Base-by-base conservation (phyloP, 2,888 invertebrate genomes). In the Branchellion lobata region DNA sequence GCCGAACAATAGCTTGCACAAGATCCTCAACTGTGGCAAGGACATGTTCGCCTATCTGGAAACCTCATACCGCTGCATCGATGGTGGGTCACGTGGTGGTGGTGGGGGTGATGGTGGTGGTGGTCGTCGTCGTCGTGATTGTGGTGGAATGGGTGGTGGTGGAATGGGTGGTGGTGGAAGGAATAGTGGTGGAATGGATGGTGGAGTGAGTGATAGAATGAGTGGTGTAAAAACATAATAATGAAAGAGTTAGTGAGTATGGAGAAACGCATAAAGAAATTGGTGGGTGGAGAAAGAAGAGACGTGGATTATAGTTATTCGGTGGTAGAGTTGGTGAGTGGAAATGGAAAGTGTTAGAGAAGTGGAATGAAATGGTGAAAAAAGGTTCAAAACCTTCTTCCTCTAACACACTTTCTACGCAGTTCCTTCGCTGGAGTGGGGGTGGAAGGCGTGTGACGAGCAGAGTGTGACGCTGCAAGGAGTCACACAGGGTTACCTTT, bases 31-130 rank as follows among this genome's bases (percentile, higher is more conserved):
- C 31, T 80, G 80, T 47, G 72, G 78, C 0, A 77, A 77, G 5
- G 80, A 80, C 61, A 69, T 80, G 27, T 53, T 69, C 2, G 57
- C 78, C 0, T 80, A 80, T 57, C 74, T 80, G 34, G 73, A 80
- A 53, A 78, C 71, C 34, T 77, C 78, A 36, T 80, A 61, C 61
- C 33, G 31, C 40, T 80, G 80, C 53, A 51, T 73, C 18, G 27
- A 33, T 36, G 80, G 80, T 80, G 65, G n/a, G n/a, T n/a, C n/a
- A n/a, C 24, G 29, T 65, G 1, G 51, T 75, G 1, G 40, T 51
- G 29, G 31, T 14, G 40, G 14, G 1, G 29, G 11, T 53, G 29
- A 27, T 53, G 65, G n/a, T 65, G 40, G 14, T 40, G 40, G 40
- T n/a, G n/a, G 51, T 51, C 21, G 51, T 51, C 21, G 65, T 65